A percentile compares a stretch with the other conserved stretches of the same genome.
Conservation (phyloP, 2,797 vertebrate species). For the Balearica regulorum region DNA sequence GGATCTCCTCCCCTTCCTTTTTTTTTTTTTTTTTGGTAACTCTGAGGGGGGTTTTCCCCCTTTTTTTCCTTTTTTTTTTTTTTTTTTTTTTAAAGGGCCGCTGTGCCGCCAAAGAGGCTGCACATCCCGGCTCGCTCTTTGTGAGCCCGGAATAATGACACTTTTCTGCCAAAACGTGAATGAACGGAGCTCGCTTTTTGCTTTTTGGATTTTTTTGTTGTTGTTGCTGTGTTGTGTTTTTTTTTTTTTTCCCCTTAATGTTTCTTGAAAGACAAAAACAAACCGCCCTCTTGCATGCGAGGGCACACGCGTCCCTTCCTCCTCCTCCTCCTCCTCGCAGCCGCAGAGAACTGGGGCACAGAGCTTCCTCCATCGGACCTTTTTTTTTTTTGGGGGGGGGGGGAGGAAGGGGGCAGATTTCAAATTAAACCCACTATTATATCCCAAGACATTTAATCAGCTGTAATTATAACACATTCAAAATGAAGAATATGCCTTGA, state of each 20-base stretch:
- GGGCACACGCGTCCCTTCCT: conserved; percentile 47
- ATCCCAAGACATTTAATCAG: conserved; percentile 73
- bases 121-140: conserved; percentile 26
- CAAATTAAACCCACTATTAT: conserved; percentile 31
- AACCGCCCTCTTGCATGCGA: conserved; percentile 61
- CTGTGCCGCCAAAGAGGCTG: background rate
- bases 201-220: background rate
- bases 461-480: conserved; percentile 78
- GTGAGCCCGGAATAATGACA: conserved; percentile 24
- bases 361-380: background rate
- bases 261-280: conserved; percentile 68
- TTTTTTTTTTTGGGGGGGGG: background rate
- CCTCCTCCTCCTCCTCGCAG: background rate
- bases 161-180: conserved; percentile 37
- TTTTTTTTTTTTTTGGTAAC: no score
- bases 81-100: background rate
- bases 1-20: background rate
- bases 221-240: background rate
- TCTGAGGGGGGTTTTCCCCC: background rate
- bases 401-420: background rate
- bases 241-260: background rate
- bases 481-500: conserved; percentile 75
- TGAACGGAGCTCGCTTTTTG: background rate
- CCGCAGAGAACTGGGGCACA: background rate
- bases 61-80: no score